Conservation (phyloP, 2,797 vertebrate genomes). For the Nothura maculosa region DNA sequence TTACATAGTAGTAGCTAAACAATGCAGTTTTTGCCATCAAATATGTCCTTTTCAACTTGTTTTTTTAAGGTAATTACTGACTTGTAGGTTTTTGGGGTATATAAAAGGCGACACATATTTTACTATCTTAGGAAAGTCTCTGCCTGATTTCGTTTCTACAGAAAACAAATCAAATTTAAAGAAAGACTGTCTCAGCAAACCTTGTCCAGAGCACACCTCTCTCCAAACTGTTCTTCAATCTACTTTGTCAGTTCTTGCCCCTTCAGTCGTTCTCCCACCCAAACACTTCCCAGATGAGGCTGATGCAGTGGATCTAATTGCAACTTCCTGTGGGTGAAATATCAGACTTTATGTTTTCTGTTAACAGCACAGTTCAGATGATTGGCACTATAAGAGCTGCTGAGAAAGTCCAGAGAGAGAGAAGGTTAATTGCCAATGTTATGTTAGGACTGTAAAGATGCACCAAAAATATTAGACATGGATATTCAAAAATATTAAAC, state of each 20-base stretch:
- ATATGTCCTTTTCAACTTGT: background rate
- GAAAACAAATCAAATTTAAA: background rate
- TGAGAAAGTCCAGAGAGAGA: background rate
- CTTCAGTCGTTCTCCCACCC: background rate
- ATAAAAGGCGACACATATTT: background rate
- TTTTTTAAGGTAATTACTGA: background rate
- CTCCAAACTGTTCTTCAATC: background rate
- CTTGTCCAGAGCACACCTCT: background rate
- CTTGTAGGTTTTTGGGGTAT: background rate
- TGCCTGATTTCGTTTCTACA: background rate
- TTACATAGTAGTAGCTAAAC: background rate
- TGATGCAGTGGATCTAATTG: background rate
- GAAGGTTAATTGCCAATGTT: background rate
- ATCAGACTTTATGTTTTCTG: background rate
- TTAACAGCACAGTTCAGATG: background rate
- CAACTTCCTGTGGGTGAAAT: background rate
- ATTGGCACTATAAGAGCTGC: background rate
- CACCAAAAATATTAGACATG: background rate
- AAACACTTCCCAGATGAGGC: background rate
- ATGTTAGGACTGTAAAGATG: rapidly evolving
- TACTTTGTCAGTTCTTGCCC: background rate
- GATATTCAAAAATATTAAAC: background rate
- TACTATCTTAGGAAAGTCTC: background rate
- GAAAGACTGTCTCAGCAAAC: background rate
- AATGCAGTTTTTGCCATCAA: background rate